phyloP scores from a whole-genome alignment of 2,888 invertebrate genomes.

The Cylloceria caligata region DNA sequence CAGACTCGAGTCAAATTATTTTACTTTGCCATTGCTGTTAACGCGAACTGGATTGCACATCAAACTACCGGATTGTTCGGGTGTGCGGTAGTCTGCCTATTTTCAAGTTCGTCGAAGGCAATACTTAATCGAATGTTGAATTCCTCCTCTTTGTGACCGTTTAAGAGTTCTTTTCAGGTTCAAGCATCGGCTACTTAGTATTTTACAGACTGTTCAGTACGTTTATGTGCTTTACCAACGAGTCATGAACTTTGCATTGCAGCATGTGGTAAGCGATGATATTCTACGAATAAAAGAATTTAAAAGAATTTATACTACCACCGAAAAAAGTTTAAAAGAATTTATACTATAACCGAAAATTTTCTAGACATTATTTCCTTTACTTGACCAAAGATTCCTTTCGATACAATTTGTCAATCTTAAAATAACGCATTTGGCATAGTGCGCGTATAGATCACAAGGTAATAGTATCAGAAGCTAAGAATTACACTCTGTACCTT shows the following conservation, averaged over 20 bases:
- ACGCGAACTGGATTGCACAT: slow-evolving; percentile 73
- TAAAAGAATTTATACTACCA: background rate
- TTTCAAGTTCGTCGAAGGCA: slow-evolving; percentile 71
- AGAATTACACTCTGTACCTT: background rate
- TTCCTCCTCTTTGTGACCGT: background rate
- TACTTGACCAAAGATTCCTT: background rate
- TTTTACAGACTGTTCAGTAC: slow-evolving; percentile 5
- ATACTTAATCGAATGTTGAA: background rate
- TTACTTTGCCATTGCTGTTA: slow-evolving; percentile 75
- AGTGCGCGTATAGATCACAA: background rate
- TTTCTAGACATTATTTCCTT: background rate
- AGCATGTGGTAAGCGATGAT: too few relatives aligned
- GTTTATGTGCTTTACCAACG: slow-evolving; percentile 10
- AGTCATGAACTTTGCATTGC: too few relatives aligned
- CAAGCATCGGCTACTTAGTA: background rate
- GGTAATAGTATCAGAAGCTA: background rate
- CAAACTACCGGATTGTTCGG: slow-evolving; percentile 62
- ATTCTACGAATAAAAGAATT: background rate
- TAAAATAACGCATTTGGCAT: background rate
- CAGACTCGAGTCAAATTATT: slow-evolving; percentile 74
- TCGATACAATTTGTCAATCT: background rate
- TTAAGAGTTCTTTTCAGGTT: slow-evolving; percentile 3
- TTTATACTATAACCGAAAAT: background rate
- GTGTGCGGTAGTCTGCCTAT: slow-evolving; percentile 75
- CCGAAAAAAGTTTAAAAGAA: background rate